Evolutionary conservation across 2,113 vertebrate species (phyloP).

Genomic region (Psephotus haematonotus): DNA sequence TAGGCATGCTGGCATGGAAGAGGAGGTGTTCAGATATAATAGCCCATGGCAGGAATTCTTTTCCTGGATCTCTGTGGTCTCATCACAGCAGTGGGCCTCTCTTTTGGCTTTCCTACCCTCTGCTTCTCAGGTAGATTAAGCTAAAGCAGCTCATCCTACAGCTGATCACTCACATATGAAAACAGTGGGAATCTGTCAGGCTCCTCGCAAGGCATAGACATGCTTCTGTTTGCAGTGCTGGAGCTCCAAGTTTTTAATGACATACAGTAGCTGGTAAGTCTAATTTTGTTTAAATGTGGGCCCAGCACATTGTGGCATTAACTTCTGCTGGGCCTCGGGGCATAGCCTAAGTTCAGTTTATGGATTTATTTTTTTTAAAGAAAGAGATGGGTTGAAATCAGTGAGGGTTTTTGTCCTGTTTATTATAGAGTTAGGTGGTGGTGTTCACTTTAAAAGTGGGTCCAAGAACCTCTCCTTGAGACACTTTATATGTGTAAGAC

Average conservation of each 20-base stretch:
- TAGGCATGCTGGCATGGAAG: not conserved
- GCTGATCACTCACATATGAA: not conserved
- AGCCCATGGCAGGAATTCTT: not conserved
- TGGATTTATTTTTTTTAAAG: not conserved
- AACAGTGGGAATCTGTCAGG: not conserved
- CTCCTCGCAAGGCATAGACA: fast-evolving
- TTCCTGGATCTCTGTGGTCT: not conserved
- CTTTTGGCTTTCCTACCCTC: not conserved
- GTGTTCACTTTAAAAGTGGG: not conserved
- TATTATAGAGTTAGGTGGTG: not conserved
- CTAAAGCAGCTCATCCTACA: not conserved
- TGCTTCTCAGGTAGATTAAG: not conserved
- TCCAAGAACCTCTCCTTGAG: not conserved
- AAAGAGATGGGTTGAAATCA: not conserved
- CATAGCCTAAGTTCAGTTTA: not conserved
- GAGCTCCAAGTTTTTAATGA: not conserved
- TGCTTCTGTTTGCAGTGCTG: not conserved
- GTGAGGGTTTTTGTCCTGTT: fast-evolving
- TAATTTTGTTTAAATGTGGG: not conserved
- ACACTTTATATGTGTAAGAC: not conserved
- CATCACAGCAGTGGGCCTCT: not conserved
- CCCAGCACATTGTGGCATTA: not conserved
- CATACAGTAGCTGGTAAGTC: not conserved
- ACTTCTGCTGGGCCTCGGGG: not conserved
- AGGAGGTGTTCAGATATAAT: not conserved